These are phyloP conservation scores for Dipodomys ordii DNA, from an alignment of 2,113 vertebrate species.

Conservation along the genomic window DNA sequence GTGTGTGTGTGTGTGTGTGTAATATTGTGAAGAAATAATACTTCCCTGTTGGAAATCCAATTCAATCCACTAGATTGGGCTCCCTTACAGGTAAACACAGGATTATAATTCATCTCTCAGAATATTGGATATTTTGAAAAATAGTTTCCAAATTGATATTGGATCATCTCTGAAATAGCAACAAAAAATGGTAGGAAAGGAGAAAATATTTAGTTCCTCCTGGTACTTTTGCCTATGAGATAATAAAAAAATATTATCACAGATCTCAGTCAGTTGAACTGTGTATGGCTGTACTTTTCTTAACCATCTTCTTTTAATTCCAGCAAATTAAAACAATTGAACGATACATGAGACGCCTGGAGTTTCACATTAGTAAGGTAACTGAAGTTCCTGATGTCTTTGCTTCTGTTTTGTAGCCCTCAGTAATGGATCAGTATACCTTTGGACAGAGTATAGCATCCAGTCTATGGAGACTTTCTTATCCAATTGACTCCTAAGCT, in stretches of 20 bases:
- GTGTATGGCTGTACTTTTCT: not conserved
- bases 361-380: constrained; percentile 99
- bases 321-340: constrained; percentile 99
- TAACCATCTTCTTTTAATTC: constrained; percentile 77
- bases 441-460: constrained; percentile 4
- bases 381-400: constrained; percentile 61
- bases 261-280: not conserved
- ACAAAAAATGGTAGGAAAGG: not conserved
- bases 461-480: not conserved
- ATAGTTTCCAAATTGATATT: not conserved
- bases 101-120: constrained; percentile 6
- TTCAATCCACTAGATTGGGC: not conserved
- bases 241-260: not conserved
- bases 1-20: no score
- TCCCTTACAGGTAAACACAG: not conserved
- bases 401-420: constrained; percentile 51
- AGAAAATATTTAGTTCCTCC: not conserved
- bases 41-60: not conserved
- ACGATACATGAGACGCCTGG: constrained; percentile 96
- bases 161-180: not conserved
- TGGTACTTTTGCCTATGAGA: not conserved
- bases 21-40: no score
- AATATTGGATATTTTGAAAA: not conserved
- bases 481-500: not conserved
- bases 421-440: constrained; percentile 29